Base-by-base conservation (phyloP, 1,140 invertebrate species). In the Pemphigus obesinymphae region DNA sequence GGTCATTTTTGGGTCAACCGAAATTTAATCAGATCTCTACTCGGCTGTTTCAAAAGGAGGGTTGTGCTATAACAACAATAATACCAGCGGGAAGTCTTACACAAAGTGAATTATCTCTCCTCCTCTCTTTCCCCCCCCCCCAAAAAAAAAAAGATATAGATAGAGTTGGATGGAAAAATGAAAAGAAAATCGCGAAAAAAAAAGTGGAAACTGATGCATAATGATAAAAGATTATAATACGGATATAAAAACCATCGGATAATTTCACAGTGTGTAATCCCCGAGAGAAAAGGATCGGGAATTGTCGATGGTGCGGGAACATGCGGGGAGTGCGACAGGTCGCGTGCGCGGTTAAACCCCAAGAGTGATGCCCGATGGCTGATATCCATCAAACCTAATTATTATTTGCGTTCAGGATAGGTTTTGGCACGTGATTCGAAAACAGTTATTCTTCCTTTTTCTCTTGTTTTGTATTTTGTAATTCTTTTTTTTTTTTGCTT, bases 311-410 rank as follows among this genome's bases (percentile, higher is more conserved):
- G 70, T 20, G 43, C 43, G 43, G 70, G 23, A 61, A 55, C 53
- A n/a, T n/a, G 37, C 53, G n/a, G 37, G 55, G 76, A n/a, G n/a
- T n/a, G n/a, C n/a, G n/a, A 80, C 76, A 80, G 76, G 76, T 80
- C 76, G 76, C 76, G 76, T 80, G 76, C 53, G 17, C 45, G 70
- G 70, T 26, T 63, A 80, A 80, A 80, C 76, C 76, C 76, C 76
- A 80, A 80, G 76, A 80, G 76, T 58, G n/a, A n/a, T n/a, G 68
- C 73, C 70, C 70, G 70, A 73, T 50, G 82, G 66, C 50, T 78
- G 68, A 53, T 82, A 75, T 81, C 72, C 66, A 83, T 83, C 72
- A 83, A 82, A 82, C 83, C 66, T 80, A 73, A 73, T 45, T 58
- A 73, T 58, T 70, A 76, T 76, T 63, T 50, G 82, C 61, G 82